Conservation (phyloP, 1,140 invertebrate genomes). For the Scaptomyza pallida region DNA sequence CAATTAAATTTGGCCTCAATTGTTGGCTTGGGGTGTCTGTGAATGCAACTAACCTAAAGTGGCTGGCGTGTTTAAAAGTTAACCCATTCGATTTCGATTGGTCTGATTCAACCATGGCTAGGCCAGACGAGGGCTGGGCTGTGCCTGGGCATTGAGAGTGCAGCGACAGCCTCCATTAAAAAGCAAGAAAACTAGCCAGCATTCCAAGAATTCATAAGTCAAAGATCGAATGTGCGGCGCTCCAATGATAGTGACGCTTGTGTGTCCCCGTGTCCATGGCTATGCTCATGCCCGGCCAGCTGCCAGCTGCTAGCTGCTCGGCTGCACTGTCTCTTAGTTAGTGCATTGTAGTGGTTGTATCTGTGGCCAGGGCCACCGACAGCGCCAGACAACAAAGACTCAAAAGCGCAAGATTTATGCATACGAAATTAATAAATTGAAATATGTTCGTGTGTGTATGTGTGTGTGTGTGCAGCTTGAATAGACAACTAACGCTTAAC, state of each 20-base stretch:
- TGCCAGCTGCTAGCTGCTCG: slow-evolving; percentile 2
- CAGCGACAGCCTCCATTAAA: slow-evolving; percentile 69
- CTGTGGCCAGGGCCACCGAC: slow-evolving; percentile 59
- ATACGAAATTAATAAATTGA: slow-evolving; percentile 82
- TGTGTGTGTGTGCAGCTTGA: slow-evolving; percentile 36
- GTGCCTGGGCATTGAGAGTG: slow-evolving; percentile 2
- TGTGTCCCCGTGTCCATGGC: not conserved
- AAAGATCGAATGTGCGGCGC: slow-evolving; percentile 76
- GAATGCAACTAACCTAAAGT: slow-evolving; percentile 30
- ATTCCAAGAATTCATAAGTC: slow-evolving; percentile 82
- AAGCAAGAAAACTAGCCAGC: slow-evolving; percentile 80
- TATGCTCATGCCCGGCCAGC: not conserved
- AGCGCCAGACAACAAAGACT: slow-evolving; percentile 76
- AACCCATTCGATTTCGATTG: slow-evolving; percentile 8
- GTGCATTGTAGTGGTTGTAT: slow-evolving; percentile 39
- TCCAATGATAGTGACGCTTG: slow-evolving; percentile 59
- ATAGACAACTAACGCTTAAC: slow-evolving; percentile 57
- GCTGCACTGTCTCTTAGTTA: slow-evolving; percentile 20
- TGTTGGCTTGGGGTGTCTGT: slow-evolving; percentile 29
- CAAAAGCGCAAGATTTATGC: slow-evolving; percentile 79
- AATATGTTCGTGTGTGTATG: slow-evolving; percentile 34
- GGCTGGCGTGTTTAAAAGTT: slow-evolving; percentile 2
- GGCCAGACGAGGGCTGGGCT: slow-evolving; percentile 1
- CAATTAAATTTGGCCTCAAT: slow-evolving; percentile 68
- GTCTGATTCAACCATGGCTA: not conserved